Percentiles rank a stretch among this genome's conserved stretches.
Evolutionary conservation across 2,888 invertebrate genomes (phyloP).

Genomic region (Zaprionus bogoriensis): DNA sequence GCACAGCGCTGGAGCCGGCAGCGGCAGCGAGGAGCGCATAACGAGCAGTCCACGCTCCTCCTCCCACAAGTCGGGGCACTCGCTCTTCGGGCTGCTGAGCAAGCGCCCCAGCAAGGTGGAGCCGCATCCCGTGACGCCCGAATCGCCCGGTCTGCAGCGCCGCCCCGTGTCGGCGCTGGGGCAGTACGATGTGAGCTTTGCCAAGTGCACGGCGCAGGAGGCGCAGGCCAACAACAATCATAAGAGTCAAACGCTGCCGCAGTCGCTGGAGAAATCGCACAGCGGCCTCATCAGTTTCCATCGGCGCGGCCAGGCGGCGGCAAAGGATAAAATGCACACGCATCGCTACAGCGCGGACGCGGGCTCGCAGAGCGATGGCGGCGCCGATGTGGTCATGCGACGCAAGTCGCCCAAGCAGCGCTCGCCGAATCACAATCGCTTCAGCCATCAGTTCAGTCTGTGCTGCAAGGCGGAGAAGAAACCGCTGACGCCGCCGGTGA

Average conservation of each 20-base stretch:
- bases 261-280: conserved; percentile 66
- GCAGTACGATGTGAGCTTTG: conserved; percentile 79
- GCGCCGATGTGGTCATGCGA: conserved; percentile 68
- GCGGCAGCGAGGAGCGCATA: conserved; percentile 79
- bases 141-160: conserved; percentile 50
- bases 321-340: conserved; percentile 67
- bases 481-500: conserved; percentile 80
- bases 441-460: conserved; percentile 82
- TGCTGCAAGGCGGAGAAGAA: conserved; percentile 82
- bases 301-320: conserved; percentile 70
- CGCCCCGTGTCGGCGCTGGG: conserved; percentile 55
- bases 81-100: conserved; percentile 77
- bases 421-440: conserved; percentile 81
- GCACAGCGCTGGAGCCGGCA: conserved; percentile 38
- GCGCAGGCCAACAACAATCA: conserved; percentile 33
- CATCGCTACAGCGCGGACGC: conserved; percentile 76
- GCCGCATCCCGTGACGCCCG: conserved; percentile 79
- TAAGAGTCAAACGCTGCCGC: conserved; percentile 73
- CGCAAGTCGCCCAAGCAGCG: conserved; percentile 77
- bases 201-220: conserved; percentile 68
- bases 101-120: conserved; percentile 83
- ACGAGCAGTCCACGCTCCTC: conserved; percentile 71
- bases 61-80: conserved; percentile 68
- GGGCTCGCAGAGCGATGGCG: conserved; percentile 78
- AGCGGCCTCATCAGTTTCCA: conserved; percentile 77